phyloP scores from a whole-genome alignment of 2,113 vertebrate species.

The Toxotes jaculatrix region DNA sequence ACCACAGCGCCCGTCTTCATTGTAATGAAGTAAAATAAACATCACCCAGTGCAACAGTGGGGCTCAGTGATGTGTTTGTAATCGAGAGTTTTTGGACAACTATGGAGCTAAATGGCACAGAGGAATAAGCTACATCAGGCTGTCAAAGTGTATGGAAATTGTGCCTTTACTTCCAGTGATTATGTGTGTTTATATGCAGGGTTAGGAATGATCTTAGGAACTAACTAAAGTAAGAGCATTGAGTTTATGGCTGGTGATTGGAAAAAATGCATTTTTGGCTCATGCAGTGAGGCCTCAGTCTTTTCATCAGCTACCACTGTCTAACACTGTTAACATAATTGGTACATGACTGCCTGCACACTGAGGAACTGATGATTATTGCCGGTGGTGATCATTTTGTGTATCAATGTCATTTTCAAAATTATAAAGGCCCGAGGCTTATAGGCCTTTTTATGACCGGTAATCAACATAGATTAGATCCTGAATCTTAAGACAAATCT shows the following conservation, averaged over 20 bases:
- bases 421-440: constrained; percentile 9
- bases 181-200: not conserved
- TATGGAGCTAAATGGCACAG: too few relatives aligned
- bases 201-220: not conserved
- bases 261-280: not conserved
- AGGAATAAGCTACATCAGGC: too few relatives aligned
- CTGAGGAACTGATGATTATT: constrained; percentile 30
- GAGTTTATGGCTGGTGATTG: constrained; percentile 1
- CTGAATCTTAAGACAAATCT: not conserved
- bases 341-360: constrained; percentile 22
- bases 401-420: not conserved
- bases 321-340: constrained; percentile 30
- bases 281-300: not conserved
- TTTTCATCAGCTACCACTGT: constrained; percentile 29
- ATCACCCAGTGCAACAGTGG: too few relatives aligned
- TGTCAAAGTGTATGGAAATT: not conserved
- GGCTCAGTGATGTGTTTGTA: too few relatives aligned
- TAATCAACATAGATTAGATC: not conserved
- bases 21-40: too few relatives aligned
- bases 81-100: too few relatives aligned
- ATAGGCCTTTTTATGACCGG: not conserved
- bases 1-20: too few relatives aligned
- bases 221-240: not conserved
- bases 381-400: constrained; percentile 22
- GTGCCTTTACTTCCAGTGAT: not conserved